phyloP scores from a whole-genome alignment of 2,888 invertebrate genomes.

The Andrena haemorrhoa region DNA sequence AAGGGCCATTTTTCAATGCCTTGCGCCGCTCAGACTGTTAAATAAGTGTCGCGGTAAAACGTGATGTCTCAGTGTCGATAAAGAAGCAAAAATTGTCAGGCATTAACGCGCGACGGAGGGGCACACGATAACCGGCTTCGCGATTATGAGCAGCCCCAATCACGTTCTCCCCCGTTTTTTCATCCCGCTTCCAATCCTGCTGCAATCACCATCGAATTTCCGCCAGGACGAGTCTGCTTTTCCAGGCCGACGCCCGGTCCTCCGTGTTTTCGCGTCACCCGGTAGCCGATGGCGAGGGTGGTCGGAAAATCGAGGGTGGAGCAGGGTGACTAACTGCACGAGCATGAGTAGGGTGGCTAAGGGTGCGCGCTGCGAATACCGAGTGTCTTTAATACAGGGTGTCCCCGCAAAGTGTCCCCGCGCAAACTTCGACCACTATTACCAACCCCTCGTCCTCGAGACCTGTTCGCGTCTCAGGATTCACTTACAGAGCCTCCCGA shows the following conservation, averaged over 20 bases:
- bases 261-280: conserved; percentile 60
- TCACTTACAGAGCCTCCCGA: not conserved
- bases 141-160: not conserved
- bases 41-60: too few relatives aligned
- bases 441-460: not conserved
- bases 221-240: conserved; percentile 41
- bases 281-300: conserved; percentile 67
- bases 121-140: not conserved
- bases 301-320: conserved; percentile 74
- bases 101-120: not conserved
- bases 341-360: conserved; percentile 70
- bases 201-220: conserved; percentile 67
- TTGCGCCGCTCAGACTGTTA: too few relatives aligned
- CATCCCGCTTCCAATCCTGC: conserved; percentile 30
- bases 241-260: conserved; percentile 24
- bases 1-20: too few relatives aligned
- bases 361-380: conserved; percentile 76
- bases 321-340: conserved; percentile 78
- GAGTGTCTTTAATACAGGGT: conserved; percentile 72
- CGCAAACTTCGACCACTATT: conserved; percentile 1
- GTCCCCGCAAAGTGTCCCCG: conserved; percentile 57
- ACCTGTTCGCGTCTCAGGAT: conserved; percentile 1
- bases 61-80: too few relatives aligned
- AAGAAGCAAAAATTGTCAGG: not conserved
- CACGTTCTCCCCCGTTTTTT: not conserved